Conservation (phyloP, 2,113 vertebrate species). For the Datnioides undecimradiatus region DNA sequence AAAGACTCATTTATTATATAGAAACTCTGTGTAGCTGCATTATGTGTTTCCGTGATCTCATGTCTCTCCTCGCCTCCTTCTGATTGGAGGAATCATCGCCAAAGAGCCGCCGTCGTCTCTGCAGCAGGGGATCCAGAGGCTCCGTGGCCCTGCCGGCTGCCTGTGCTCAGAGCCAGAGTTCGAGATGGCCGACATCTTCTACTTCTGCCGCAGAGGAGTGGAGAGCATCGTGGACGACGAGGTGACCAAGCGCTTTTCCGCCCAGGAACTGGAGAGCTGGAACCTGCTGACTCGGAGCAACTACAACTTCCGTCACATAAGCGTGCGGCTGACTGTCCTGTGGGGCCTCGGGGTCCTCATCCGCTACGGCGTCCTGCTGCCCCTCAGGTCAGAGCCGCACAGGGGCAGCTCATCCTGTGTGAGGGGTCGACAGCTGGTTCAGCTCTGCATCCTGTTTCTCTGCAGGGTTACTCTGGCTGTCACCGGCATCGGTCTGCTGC, state of each 20-base stretch:
- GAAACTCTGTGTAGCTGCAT: not conserved
- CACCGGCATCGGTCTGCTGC: conserved; percentile 90
- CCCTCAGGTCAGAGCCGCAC: conserved; percentile 86
- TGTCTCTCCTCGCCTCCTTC: not conserved
- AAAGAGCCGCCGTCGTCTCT: conserved; percentile 88
- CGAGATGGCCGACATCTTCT: conserved; percentile 92
- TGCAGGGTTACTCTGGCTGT: conserved; percentile 91
- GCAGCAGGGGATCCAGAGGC: conserved; percentile 82
- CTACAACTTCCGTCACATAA: conserved; percentile 93
- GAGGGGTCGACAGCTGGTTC: not conserved
- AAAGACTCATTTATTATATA: too few species aligned
- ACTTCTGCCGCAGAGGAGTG: conserved; percentile 92
- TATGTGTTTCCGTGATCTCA: not conserved
- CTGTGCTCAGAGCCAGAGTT: conserved; percentile 85
- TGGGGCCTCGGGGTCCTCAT: conserved; percentile 92
- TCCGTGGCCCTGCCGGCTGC: conserved; percentile 56
- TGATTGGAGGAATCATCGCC: conserved; percentile 89
- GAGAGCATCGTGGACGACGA: conserved; percentile 96
- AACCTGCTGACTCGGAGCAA: conserved; percentile 94
- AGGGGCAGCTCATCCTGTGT: not conserved
- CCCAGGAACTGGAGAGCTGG: conserved; percentile 94
- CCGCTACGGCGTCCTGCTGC: conserved; percentile 91
- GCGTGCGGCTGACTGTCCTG: conserved; percentile 88
- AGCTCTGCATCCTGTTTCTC: not conserved
- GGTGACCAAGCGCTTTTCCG: conserved; percentile 93